Percentiles rank a stretch among this genome's conserved stretches.
These are phyloP conservation scores for Nasalis larvatus DNA, from an alignment of 2,113 vertebrate species.

Conservation along the genomic window DNA sequence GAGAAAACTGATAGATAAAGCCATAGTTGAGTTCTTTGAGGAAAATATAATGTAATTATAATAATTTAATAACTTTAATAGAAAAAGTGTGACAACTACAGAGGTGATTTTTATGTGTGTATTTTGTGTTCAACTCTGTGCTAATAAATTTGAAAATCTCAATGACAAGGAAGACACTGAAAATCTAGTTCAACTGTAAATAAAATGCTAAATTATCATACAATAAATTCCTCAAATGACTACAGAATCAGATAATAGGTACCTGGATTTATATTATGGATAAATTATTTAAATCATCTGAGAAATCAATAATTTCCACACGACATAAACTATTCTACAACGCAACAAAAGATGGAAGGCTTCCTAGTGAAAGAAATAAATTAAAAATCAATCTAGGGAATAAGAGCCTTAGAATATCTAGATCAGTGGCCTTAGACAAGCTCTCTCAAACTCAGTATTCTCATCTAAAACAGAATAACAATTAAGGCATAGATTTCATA, in stretches of 20 bases:
- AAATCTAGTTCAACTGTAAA: slow-evolving; percentile 5
- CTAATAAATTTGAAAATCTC: slow-evolving; percentile 48
- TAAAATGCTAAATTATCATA: slow-evolving; percentile 25
- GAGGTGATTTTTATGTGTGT: slow-evolving; percentile 14
- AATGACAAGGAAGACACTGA: slow-evolving; percentile 36
- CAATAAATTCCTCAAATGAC: slow-evolving; percentile 33
- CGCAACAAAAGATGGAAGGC: neutral
- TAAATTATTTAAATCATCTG: slow-evolving; percentile 25
- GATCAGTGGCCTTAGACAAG: neutral
- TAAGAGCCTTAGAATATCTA: neutral
- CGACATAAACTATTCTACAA: neutral
- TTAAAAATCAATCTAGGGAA: neutral
- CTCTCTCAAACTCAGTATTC: neutral
- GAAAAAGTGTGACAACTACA: neutral
- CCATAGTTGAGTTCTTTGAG: neutral
- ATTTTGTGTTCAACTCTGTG: neutral
- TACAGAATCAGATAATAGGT: neutral
- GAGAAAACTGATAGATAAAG: slow-evolving; percentile 9
- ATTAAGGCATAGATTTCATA: neutral
- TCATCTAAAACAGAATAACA: neutral
- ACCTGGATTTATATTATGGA: neutral
- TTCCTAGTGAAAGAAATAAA: neutral
- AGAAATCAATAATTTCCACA: slow-evolving; percentile 29
- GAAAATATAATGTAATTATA: slow-evolving; percentile 17
- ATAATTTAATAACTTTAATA: slow-evolving; percentile 37